Base-by-base conservation (phyloP, 2,888 invertebrate species). In the Iselma pallidipennis region DNA sequence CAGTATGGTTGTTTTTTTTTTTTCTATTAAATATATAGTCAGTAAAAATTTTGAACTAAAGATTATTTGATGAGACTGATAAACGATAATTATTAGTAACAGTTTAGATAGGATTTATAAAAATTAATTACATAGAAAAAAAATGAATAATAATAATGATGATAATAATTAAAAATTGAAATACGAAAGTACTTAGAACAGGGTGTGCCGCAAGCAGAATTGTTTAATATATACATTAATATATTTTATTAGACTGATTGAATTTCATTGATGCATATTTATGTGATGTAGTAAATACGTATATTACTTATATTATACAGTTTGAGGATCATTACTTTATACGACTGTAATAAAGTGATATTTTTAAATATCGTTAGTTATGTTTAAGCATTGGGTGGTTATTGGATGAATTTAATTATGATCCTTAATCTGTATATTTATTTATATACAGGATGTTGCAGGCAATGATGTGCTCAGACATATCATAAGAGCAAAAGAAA, bases 201-300 rank as follows among this genome's bases (percentile, higher is more conserved):
- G 64, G 64, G 64, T 64, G 64, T 55, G 61, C 50, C 57, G 61
- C 45, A 60, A 52, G n/a, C n/a, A n/a, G n/a, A n/a, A 61, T 64
- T 64, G 57, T 64, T 64, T 61, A n/a, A n/a, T n/a, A n/a, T n/a
- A 57, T 59, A 57, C 12, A 45, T 57, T 57, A 54, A 62, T 64
- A 57, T 64, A 57, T 61, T 64, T 61, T 52, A 57, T 64, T 64
- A 64, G 64, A 64, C 64, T 64, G 64, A 64, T 61, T 57, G 49
- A 55, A 64, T 33, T 52, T 49, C 55, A 64, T 64, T n/a, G n/a
- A 63, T 63, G 53, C 37, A 63, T 63, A 10, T 33, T 45, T 33
- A 33, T 55, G 63, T 63, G 63, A 63, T 63, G 59, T 59, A 63
- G 57, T 23, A 58, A 58, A n/a, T n/a, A n/a, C n/a, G n/a, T n/a